Evolutionary conservation across 1,140 invertebrate genomes (phyloP).

Genomic region (Coboldia fuscipes): DNA sequence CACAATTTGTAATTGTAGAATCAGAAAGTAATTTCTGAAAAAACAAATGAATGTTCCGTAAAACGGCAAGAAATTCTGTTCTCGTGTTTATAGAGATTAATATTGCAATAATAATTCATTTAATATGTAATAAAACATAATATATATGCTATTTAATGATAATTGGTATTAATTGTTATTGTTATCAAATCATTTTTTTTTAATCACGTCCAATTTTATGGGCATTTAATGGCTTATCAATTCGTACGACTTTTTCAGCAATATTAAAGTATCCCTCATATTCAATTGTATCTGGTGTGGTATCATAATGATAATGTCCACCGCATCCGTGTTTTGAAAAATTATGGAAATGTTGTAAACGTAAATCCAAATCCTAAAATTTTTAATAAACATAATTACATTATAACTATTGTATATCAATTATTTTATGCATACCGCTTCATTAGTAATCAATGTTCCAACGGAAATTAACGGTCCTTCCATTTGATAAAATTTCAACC

Average conservation of each 20-base stretch:
- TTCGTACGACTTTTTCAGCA: conserved; percentile 46
- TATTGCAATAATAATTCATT: no score
- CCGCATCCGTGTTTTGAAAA: conserved; percentile 71
- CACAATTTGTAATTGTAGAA: no score
- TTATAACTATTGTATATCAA: not conserved
- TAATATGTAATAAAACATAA: no score
- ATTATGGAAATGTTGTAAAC: conserved; percentile 88
- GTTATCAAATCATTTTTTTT: no score
- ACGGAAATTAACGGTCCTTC: conserved; percentile 65
- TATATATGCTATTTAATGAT: no score
- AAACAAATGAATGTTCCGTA: no score
- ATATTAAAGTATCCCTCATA: conserved; percentile 69
- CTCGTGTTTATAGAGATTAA: no score
- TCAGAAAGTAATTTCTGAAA: no score
- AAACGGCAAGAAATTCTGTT: no score
- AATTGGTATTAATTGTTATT: no score
- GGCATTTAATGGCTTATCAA: conserved; percentile 49
- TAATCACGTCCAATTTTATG: conserved; percentile 29
- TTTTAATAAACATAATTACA: not conserved
- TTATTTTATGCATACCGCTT: conserved; percentile 36
- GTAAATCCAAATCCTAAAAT: conserved; percentile 57
- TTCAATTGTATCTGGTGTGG: conserved; percentile 59
- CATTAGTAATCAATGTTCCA: conserved; percentile 70
- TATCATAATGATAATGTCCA: conserved; percentile 92
- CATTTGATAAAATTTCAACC: conserved; percentile 86